Percentiles rank a stretch among this genome's conserved stretches.
phyloP scores from a whole-genome alignment of 2,113 vertebrate genomes.

The Oreamnos americanus region DNA sequence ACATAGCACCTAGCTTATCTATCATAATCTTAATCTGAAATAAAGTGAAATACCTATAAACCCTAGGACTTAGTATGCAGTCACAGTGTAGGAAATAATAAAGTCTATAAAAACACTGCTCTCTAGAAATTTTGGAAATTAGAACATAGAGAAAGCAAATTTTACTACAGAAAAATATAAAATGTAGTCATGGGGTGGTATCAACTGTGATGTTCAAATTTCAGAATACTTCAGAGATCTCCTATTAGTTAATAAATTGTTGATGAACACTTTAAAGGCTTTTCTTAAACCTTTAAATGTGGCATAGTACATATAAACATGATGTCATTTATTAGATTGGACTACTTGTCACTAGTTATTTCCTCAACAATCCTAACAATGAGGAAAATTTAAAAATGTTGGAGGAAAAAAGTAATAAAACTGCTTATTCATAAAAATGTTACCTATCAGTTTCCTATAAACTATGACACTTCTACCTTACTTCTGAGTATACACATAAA shows the following conservation, averaged over 20 bases:
- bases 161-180: conserved; percentile 13
- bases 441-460: not conserved
- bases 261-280: not conserved
- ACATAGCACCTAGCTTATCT: not conserved
- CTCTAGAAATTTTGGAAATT: not conserved
- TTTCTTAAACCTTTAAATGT: not conserved
- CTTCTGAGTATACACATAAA: not conserved
- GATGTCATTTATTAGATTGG: not conserved
- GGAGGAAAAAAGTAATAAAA: conserved; percentile 1
- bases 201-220: not conserved
- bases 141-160: not conserved
- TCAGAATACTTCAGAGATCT: not conserved
- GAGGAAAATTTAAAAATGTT: not conserved
- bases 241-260: conserved; percentile 1
- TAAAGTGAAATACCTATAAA: not conserved
- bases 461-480: not conserved
- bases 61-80: not conserved
- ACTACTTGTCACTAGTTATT: not conserved
- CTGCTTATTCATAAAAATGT: not conserved
- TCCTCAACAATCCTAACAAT: not conserved
- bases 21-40: not conserved
- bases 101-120: not conserved
- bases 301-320: not conserved
- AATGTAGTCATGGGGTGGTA: not conserved
- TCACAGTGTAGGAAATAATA: not conserved